Percentiles rank a stretch among this genome's conserved stretches.
Evolutionary conservation across 1,140 invertebrate species (phyloP).

Genomic region (Drusus annulatus): DNA sequence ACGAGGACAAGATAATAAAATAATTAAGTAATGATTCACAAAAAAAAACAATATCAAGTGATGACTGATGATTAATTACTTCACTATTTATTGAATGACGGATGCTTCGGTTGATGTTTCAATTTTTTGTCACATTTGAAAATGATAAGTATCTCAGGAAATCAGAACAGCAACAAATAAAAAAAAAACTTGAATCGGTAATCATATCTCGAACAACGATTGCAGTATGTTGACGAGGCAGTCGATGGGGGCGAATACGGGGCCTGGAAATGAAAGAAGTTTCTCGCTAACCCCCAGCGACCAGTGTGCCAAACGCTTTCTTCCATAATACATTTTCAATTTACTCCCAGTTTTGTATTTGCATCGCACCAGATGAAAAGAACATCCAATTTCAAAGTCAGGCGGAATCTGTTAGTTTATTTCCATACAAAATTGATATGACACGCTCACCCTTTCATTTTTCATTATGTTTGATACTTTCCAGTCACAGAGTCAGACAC

Average conservation of each 20-base stretch:
- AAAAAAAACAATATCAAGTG: too few species aligned
- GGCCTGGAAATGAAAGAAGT: conserved; percentile 3
- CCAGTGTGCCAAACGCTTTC: conserved; percentile 13
- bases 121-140: too few species aligned
- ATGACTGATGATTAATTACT: too few species aligned
- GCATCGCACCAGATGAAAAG: neutral
- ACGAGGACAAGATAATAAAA: too few species aligned
- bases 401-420: conserved; percentile 13
- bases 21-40: too few species aligned
- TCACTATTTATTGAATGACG: too few species aligned
- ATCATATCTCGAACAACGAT: neutral
- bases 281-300: neutral
- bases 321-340: conserved; percentile 23
- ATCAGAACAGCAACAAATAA: too few species aligned
- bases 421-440: conserved; percentile 18
- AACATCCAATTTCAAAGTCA: conserved; percentile 7
- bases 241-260: neutral
- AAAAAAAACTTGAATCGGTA: too few species aligned
- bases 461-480: neutral
- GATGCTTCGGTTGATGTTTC: too few species aligned
- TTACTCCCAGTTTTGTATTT: conserved; percentile 12
- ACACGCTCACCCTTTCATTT: neutral
- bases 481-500: neutral
- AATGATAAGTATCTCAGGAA: too few species aligned
- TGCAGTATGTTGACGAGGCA: neutral